Evolutionary conservation across 53 echinoderm and acorn worm species (phyloP).

Genomic region (Antedon mediterranea): DNA sequence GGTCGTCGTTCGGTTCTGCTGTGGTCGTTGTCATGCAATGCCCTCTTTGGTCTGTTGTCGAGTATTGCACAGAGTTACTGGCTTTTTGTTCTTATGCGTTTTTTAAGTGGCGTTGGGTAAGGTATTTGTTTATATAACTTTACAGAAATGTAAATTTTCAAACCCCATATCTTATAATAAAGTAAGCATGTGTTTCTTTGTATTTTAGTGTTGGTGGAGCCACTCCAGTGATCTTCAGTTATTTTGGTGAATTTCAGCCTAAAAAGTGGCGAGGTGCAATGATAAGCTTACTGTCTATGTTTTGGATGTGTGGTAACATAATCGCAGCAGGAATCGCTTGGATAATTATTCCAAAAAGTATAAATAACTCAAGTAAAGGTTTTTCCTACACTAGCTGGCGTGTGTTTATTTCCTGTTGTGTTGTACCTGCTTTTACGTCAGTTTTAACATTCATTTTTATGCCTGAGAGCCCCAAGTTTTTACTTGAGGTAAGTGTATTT

Average conservation of each 20-base stretch:
- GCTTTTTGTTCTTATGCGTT: slow-evolving; percentile 67
- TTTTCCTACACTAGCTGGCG: slow-evolving; percentile 62
- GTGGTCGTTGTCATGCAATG: slow-evolving; percentile 64
- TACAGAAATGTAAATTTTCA: no score
- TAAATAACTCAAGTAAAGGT: slow-evolving; percentile 13
- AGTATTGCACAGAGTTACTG: slow-evolving; percentile 72
- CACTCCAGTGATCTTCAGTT: slow-evolving; percentile 81
- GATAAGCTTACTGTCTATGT: slow-evolving; percentile 61
- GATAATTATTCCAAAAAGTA: slow-evolving; percentile 50
- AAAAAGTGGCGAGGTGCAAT: slow-evolving; percentile 53
- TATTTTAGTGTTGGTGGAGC: slow-evolving; percentile 78
- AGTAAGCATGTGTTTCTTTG: no score
- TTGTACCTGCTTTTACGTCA: slow-evolving; percentile 56
- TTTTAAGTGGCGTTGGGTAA: slow-evolving; percentile 90
- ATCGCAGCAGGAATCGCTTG: slow-evolving; percentile 72
- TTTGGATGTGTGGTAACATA: slow-evolving; percentile 86
- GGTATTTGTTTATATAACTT: no score
- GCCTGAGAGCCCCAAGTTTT: slow-evolving; percentile 86
- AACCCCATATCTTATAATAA: no score
- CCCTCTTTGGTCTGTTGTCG: slow-evolving; percentile 63
- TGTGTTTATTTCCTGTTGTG: slow-evolving; percentile 64
- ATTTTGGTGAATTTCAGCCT: slow-evolving; percentile 79
- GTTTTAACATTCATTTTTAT: slow-evolving; percentile 36
- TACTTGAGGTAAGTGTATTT: slow-evolving; percentile 56
- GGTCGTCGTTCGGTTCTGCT: slow-evolving; percentile 62